These are phyloP conservation scores for Rambutsinella grinnellia DNA, from an alignment of 2,888 invertebrate genomes.

Conservation along the genomic window DNA sequence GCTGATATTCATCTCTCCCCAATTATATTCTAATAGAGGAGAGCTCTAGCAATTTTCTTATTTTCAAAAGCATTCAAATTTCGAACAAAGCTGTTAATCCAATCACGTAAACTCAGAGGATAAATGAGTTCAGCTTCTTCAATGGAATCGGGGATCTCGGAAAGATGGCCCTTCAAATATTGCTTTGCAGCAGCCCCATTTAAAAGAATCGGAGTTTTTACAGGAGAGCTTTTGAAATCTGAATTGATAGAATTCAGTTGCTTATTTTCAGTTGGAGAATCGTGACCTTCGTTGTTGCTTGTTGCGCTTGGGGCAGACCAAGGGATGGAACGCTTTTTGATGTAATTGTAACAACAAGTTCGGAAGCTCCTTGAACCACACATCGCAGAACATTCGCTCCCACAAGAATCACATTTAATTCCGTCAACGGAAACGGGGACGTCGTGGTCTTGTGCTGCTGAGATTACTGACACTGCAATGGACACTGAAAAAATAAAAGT, in stretches of 20 bases:
- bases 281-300: constrained; percentile 4
- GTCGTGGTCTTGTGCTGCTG: constrained; percentile 35
- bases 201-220: not conserved
- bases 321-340: constrained; percentile 71
- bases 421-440: constrained; percentile 65
- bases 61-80: constrained; percentile 31
- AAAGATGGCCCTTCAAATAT: constrained; percentile 18
- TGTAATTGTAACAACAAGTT: constrained; percentile 81
- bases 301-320: not conserved
- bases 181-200: constrained; percentile 6
- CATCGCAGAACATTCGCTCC: constrained; percentile 77
- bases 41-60: constrained; percentile 12
- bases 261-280: too few species aligned
- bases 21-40: constrained; percentile 21
- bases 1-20: not conserved
- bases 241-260: constrained; percentile 10
- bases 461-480: constrained; percentile 3
- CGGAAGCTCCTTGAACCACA: constrained; percentile 80
- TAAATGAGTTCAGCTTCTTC: constrained; percentile 24
- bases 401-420: constrained; percentile 79
- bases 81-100: constrained; percentile 31
- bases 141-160: constrained; percentile 13
- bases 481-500: too few species aligned
- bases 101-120: constrained; percentile 24
- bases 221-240: constrained; percentile 5